Evolutionary conservation across 2,797 vertebrate species (phyloP).

Genomic region (Spinibarbus caldwelli): DNA sequence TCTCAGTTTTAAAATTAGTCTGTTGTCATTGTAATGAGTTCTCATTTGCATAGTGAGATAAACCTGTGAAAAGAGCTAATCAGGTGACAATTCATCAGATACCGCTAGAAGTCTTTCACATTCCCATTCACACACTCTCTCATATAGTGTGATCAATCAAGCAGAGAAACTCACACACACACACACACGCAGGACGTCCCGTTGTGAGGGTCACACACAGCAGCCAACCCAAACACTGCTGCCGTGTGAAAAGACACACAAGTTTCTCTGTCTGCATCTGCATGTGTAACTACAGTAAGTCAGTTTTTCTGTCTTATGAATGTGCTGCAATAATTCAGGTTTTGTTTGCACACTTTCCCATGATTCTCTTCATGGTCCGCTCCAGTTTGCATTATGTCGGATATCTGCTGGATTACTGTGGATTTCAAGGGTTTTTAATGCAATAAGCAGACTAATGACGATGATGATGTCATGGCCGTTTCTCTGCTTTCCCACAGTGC

Average conservation of each 20-base stretch:
- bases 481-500: conserved; percentile 22
- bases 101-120: background rate
- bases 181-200: background rate
- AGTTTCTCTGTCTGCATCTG: background rate
- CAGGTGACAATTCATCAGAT: background rate
- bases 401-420: background rate
- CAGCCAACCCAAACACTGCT: background rate
- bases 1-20: background rate
- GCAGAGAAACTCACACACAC: background rate
- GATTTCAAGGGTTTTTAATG: background rate
- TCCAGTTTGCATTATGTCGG: background rate
- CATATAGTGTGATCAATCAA: background rate
- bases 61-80: background rate
- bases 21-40: background rate
- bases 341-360: background rate
- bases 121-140: background rate
- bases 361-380: background rate
- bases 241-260: background rate
- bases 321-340: background rate
- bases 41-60: background rate
- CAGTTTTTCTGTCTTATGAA: background rate
- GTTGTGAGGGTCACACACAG: background rate
- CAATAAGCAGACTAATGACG: background rate
- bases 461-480: background rate
- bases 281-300: background rate